These are phyloP conservation scores for Pomatorhinus ruficollis DNA, from an alignment of 2,113 vertebrate species.

Conservation along the genomic window DNA sequence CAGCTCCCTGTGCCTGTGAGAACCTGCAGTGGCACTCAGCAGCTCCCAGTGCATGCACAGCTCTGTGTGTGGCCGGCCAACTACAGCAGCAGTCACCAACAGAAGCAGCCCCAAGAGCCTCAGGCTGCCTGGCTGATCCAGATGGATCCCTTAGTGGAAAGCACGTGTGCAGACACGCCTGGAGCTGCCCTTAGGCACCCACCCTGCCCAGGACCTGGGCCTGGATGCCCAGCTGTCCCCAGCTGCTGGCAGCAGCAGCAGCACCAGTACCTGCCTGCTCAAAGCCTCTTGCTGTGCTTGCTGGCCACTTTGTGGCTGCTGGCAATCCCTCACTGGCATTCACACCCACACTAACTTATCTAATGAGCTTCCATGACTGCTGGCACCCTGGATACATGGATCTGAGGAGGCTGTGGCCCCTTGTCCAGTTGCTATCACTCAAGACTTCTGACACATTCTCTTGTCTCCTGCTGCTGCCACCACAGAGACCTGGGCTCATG, in stretches of 20 bases:
- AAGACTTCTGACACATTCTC: not conserved
- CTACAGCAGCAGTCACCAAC: rapidly evolving
- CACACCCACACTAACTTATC: rapidly evolving
- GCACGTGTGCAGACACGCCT: rapidly evolving
- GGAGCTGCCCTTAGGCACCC: not conserved
- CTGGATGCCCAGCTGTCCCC: not conserved
- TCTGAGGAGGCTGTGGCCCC: not conserved
- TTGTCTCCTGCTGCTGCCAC: not conserved
- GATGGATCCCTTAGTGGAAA: not conserved
- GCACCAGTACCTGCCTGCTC: not conserved
- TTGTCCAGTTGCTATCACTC: not conserved
- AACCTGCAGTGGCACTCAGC: not conserved
- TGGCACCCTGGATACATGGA: not conserved
- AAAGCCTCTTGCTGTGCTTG: not conserved
- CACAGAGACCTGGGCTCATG: rapidly evolving
- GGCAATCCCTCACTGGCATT: not conserved
- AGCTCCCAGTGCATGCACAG: not conserved
- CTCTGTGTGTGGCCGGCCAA: rapidly evolving
- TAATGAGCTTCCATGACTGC: not conserved
- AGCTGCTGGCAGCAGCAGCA: not conserved
- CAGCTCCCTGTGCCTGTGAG: rapidly evolving
- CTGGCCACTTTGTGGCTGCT: not conserved
- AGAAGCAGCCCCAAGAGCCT: not conserved
- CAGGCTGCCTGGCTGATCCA: not conserved
- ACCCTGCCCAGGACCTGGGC: not conserved